A percentile compares a stretch with the other conserved stretches of the same genome.
phyloP scores from a whole-genome alignment of 2,113 vertebrate genomes.

The Heptranchias perlo region DNA sequence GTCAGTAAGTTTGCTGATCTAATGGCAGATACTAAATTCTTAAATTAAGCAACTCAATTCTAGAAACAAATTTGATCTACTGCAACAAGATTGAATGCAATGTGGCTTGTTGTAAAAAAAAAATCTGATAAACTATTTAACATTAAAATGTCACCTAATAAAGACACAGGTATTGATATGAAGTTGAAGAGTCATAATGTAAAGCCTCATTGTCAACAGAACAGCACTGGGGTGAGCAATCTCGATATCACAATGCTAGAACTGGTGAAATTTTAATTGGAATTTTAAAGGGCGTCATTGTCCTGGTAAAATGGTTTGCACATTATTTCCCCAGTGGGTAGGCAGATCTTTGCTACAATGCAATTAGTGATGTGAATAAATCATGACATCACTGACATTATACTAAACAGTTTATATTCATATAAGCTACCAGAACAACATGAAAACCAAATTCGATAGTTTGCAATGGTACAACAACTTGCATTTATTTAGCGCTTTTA shows the following conservation, averaged over 20 bases:
- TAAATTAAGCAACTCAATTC: not conserved
- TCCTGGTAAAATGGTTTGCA: not conserved
- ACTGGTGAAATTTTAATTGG: not conserved
- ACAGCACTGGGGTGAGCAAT: not conserved
- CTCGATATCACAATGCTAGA: not conserved
- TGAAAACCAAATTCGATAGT: not conserved
- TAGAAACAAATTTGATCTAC: not conserved
- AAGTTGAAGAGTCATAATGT: not conserved
- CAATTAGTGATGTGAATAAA: not conserved
- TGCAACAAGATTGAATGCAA: not conserved
- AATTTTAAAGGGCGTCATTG: not conserved
- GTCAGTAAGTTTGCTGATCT: not conserved
- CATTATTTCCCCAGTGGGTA: not conserved
- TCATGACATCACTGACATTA: not conserved
- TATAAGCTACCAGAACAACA: not conserved
- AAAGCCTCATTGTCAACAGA: not conserved
- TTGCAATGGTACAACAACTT: not conserved
- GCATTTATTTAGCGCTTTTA: not conserved
- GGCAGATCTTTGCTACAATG: not conserved
- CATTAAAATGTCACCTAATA: not conserved
- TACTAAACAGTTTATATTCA: not conserved
- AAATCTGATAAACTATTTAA: not conserved
- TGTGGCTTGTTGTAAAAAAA: too few species aligned
- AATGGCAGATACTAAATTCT: not conserved
- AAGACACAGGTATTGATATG: not conserved